Evolutionary conservation across 2,113 vertebrate species (phyloP).

Genomic region (Mystacornis crossleyi): DNA sequence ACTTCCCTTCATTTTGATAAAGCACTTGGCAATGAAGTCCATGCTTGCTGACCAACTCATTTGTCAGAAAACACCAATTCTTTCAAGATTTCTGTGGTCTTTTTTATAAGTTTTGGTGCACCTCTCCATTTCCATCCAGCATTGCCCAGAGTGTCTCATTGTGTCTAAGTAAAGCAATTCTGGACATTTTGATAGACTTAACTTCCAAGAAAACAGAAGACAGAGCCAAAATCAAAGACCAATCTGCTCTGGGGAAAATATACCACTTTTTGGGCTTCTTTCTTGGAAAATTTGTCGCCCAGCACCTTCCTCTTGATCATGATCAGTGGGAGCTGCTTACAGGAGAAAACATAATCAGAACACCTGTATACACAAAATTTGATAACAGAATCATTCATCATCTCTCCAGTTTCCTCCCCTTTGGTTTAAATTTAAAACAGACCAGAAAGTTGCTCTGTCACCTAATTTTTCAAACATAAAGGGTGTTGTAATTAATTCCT

Average conservation of each 20-base stretch:
- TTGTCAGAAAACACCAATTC: not conserved
- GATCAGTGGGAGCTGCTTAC: not conserved
- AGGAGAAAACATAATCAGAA: not conserved
- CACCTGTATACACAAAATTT: not conserved
- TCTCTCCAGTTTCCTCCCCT: not conserved
- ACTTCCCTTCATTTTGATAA: not conserved
- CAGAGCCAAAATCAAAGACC: not conserved
- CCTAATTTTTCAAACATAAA: not conserved
- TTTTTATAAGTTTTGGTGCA: not conserved
- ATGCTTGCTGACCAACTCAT: not conserved
- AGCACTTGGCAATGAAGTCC: not conserved
- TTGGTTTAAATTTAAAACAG: slow-evolving; percentile 6
- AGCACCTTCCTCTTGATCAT: not conserved
- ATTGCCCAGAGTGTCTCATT: no score
- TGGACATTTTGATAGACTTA: not conserved
- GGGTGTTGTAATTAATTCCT: slow-evolving; percentile 41
- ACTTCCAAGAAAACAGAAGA: not conserved
- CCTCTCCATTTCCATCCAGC: not conserved
- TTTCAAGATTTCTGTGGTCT: not conserved
- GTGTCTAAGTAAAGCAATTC: fast-evolving
- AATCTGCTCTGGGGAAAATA: not conserved
- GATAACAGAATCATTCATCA: not conserved
- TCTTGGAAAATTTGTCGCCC: not conserved
- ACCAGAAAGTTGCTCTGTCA: not conserved
- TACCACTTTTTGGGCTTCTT: not conserved